Percentiles rank a stretch among this genome's conserved stretches.
phyloP scores from a whole-genome alignment of 2,888 invertebrate genomes.

The Anagyrus pseudococci region DNA sequence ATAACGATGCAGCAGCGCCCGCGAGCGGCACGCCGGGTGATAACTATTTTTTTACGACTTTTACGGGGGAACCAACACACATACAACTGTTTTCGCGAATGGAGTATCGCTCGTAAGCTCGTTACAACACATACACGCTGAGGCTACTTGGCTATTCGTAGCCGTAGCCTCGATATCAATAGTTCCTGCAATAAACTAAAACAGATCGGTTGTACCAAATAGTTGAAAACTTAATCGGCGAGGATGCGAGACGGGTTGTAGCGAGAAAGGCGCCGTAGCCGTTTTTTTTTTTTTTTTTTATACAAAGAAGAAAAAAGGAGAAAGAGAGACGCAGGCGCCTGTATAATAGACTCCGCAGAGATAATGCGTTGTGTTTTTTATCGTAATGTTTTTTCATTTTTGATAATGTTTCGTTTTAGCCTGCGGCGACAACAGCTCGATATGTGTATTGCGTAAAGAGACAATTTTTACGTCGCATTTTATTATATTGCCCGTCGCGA shows the following conservation, averaged over 20 bases:
- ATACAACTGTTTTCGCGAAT: background rate
- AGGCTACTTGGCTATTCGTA: too few species aligned
- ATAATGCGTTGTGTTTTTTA: too few species aligned
- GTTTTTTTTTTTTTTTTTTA: background rate
- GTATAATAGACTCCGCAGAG: too few species aligned
- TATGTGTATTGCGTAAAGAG: too few species aligned
- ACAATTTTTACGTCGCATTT: too few species aligned
- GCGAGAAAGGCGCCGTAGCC: background rate
- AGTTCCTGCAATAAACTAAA: constrained; percentile 33
- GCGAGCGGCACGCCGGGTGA: too few species aligned
- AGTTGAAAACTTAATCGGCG: constrained; percentile 21
- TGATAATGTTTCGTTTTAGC: too few species aligned
- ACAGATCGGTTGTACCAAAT: constrained; percentile 32
- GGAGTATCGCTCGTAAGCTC: constrained; percentile 12
- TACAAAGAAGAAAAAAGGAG: background rate
- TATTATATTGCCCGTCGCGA: too few species aligned
- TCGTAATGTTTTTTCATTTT: too few species aligned
- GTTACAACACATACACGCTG: too few species aligned
- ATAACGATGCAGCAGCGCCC: background rate
- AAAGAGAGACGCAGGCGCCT: too few species aligned
- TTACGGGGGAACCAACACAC: constrained; percentile 6
- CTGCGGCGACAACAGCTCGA: too few species aligned
- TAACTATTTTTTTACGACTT: constrained; percentile 28
- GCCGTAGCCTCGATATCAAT: constrained; percentile 11
- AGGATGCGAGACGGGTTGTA: constrained; percentile 13